These are phyloP conservation scores for Grantiella picta DNA, from an alignment of 2,113 vertebrate species.

Conservation along the genomic window DNA sequence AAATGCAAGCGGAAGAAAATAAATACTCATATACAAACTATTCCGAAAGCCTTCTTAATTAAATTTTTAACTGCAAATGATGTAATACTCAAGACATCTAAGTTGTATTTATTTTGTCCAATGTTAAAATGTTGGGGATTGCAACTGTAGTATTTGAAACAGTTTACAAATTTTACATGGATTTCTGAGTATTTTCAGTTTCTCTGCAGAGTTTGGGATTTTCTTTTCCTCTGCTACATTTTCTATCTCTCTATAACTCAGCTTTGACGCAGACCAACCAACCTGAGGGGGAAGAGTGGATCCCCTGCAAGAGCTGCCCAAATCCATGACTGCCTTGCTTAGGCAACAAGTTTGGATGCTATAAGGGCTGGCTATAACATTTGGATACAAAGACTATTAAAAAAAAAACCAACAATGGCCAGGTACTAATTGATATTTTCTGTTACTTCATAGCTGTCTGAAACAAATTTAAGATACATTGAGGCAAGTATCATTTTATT, in stretches of 20 bases:
- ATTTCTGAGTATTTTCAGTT: not conserved
- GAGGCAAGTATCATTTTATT: not conserved
- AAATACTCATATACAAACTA: slow-evolving; percentile 40
- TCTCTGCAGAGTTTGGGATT: not conserved
- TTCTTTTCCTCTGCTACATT: not conserved
- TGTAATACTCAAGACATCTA: slow-evolving; percentile 16
- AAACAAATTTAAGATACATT: not conserved
- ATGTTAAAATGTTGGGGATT: not conserved
- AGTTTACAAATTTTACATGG: not conserved
- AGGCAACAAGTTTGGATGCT: not conserved
- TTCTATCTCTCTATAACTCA: not conserved
- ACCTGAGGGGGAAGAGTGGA: not conserved
- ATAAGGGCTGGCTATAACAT: not conserved
- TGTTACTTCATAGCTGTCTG: not conserved
- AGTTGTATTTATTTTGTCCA: slow-evolving; percentile 29
- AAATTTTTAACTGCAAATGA: slow-evolving; percentile 42
- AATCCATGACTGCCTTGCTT: not conserved
- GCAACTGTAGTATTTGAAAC: not conserved
- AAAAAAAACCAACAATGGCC: fast-evolving
- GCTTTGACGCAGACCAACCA: not conserved
- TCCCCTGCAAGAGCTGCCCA: not conserved
- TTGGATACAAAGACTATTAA: not conserved
- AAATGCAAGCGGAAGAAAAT: slow-evolving; percentile 23
- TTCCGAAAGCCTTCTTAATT: slow-evolving; percentile 40
- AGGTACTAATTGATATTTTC: not conserved